Evolutionary conservation across 2,797 vertebrate species (phyloP).

Genomic region (Poeciliopsis gracilis): DNA sequence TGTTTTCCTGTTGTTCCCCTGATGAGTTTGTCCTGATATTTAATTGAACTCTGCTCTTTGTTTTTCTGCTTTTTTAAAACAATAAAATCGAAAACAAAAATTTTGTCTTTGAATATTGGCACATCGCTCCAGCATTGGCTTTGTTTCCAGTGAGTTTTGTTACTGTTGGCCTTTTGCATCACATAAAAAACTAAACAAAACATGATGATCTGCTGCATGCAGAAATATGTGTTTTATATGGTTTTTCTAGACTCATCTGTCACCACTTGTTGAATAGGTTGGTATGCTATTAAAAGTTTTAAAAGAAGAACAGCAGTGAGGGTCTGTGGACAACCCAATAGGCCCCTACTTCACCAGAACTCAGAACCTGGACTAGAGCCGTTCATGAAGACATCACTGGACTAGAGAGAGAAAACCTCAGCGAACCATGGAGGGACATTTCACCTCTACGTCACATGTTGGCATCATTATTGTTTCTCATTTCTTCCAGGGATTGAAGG

Average conservation of each 20-base stretch:
- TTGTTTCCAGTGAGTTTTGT: neutral
- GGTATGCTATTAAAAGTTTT: neutral
- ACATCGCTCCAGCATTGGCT: neutral
- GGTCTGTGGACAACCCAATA: neutral
- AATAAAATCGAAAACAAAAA: neutral
- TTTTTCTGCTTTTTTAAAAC: neutral
- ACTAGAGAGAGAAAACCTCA: neutral
- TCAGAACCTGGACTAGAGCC: neutral
- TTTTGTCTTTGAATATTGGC: no score
- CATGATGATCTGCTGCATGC: neutral
- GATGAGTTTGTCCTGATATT: neutral
- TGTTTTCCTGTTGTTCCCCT: neutral
- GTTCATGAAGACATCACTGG: neutral
- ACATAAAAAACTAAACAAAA: neutral
- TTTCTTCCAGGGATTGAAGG: constrained; percentile 89
- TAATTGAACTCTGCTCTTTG: neutral
- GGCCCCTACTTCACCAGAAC: neutral
- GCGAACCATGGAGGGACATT: neutral
- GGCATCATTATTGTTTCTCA: neutral
- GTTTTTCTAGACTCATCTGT: neutral
- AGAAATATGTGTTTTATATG: neutral
- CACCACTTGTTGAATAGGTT: neutral
- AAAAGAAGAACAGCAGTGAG: neutral
- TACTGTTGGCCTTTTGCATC: neutral
- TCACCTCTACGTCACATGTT: neutral